phyloP scores from a whole-genome alignment of 2,113 vertebrate genomes.

The Stercorarius parasiticus region DNA sequence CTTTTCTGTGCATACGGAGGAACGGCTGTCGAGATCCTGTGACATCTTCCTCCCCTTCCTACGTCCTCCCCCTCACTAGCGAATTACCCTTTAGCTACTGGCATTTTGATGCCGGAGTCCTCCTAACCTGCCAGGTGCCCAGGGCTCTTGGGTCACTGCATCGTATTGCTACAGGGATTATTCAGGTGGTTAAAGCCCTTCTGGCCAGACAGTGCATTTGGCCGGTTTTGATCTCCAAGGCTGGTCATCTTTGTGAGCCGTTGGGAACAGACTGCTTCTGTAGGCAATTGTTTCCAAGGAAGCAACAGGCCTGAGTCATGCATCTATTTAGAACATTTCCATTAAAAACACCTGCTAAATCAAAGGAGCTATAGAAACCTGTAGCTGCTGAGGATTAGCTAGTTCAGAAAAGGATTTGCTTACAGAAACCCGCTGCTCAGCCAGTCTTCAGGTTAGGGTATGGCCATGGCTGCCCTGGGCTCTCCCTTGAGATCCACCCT shows the following conservation, averaged over 20 bases:
- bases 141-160: neutral
- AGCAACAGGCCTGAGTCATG: constrained; percentile 58
- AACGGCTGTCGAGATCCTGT: constrained; percentile 38
- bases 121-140: neutral
- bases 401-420: constrained; percentile 27
- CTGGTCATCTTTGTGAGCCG: neutral
- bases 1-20: constrained; percentile 8
- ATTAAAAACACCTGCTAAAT: constrained; percentile 67
- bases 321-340: constrained; percentile 65
- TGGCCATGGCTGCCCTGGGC: neutral
- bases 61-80: constrained; percentile 22
- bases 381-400: constrained; percentile 56
- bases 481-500: neutral
- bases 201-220: neutral
- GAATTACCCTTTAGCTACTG: constrained; percentile 27
- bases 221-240: neutral
- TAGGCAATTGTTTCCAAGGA: constrained; percentile 65
- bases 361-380: constrained; percentile 61
- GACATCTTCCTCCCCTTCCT: constrained; percentile 59
- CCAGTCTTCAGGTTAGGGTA: neutral
- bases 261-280: constrained; percentile 38
- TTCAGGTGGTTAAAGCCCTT: neutral
- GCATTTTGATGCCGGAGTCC: neutral
- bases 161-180: neutral
- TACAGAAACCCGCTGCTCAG: neutral